Percentiles rank a stretch among this genome's conserved stretches.
Conservation (phyloP, 2,113 vertebrate species). For the Gulo gulo region DNA sequence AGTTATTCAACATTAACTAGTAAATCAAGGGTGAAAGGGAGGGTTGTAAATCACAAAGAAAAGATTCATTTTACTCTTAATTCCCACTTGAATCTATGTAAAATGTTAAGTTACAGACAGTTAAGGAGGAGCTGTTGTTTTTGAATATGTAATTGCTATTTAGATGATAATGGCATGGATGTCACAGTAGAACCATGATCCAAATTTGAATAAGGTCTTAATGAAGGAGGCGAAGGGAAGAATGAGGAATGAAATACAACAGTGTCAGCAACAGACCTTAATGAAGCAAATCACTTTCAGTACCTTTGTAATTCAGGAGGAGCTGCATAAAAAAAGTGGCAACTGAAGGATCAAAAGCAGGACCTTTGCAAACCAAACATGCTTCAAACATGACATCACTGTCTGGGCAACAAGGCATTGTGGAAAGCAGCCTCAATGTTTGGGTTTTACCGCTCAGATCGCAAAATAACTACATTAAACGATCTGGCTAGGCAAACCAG, state of each 20-base stretch:
- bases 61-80: constrained; percentile 70
- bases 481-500: constrained; percentile 61
- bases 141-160: constrained; percentile 78
- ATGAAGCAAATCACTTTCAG: constrained; percentile 80
- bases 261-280: constrained; percentile 79
- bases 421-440: constrained; percentile 63
- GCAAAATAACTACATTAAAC: constrained; percentile 74
- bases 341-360: constrained; percentile 78
- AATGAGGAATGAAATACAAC: constrained; percentile 79
- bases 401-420: constrained; percentile 74
- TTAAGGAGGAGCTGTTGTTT: constrained; percentile 76
- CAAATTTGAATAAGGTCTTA: constrained; percentile 82
- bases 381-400: constrained; percentile 75
- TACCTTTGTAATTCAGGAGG: constrained; percentile 73
- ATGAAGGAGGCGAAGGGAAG: constrained; percentile 78
- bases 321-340: constrained; percentile 79
- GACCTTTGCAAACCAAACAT: constrained; percentile 73
- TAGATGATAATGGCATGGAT: constrained; percentile 74
- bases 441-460: constrained; percentile 72
- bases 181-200: constrained; percentile 66
- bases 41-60: constrained; percentile 63
- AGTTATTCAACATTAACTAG: constrained; percentile 61
- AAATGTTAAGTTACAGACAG: constrained; percentile 75
- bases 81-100: constrained; percentile 70
- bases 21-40: constrained; percentile 64